Conservation (phyloP, 2,888 invertebrate species). For the Hyalella azteca region DNA sequence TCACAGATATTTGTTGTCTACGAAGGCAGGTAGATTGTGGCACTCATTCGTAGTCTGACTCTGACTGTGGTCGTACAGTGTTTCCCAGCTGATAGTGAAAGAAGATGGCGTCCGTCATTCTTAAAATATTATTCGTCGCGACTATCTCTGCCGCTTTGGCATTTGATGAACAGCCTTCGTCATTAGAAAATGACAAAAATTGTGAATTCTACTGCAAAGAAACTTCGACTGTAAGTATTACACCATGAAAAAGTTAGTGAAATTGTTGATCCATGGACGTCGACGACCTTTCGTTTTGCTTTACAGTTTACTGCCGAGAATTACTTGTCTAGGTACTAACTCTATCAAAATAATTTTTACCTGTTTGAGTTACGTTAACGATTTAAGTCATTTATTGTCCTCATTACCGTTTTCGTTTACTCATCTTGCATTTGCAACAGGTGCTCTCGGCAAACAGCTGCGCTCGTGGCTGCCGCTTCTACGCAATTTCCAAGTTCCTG, state of each 20-base stretch:
- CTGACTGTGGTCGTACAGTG: background rate
- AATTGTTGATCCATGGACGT: background rate
- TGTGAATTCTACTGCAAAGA: background rate
- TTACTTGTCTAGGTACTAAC: background rate
- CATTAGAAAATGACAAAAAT: background rate
- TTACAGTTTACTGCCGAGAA: background rate
- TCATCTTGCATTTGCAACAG: background rate
- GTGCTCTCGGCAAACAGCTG: background rate
- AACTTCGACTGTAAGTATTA: background rate
- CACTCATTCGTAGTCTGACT: background rate
- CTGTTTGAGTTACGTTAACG: background rate
- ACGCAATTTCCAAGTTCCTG: conserved; percentile 43
- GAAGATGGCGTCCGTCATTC: background rate
- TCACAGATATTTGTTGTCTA: background rate
- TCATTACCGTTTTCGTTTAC: background rate
- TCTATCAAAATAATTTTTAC: background rate
- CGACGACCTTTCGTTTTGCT: background rate
- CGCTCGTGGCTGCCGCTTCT: conserved; percentile 48
- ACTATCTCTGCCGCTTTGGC: background rate
- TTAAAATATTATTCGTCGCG: background rate
- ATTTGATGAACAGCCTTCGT: background rate
- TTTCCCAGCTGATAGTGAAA: background rate
- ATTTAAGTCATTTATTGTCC: background rate
- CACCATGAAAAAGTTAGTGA: background rate
- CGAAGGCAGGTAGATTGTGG: background rate